Base-by-base conservation (phyloP, 2,797 vertebrate genomes). In the Synanceia verrucosa region DNA sequence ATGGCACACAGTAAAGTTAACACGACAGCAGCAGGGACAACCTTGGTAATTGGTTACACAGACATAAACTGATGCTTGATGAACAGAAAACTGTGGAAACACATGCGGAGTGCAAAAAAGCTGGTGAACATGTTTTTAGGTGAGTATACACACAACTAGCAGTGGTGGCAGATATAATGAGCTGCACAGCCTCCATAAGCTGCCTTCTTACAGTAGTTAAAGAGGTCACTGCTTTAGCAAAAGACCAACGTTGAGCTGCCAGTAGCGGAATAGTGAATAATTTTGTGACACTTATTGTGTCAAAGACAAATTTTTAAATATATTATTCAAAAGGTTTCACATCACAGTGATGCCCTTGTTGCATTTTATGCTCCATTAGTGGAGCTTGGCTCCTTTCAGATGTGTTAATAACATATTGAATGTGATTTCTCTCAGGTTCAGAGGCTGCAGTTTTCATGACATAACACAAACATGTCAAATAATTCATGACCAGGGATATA, bases 11-110 rank as follows among this genome's bases (percentile, higher is more conserved):
- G 56, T 23, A 44, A 76, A 72, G 65, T 65, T 76, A 37, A 48
- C 67, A 50, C 81, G 77, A 79, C 72, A 63, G 41, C 67, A 52
- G 62, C 24, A 21, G 51, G 69, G 73, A 43, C 46, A 31, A 51
- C 69, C 65, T 69, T 34, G 34, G 58, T 82, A 87, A 79, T 76
- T 81, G 77, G 67, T 52, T 79, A 46, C 70, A 81, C 51, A 64
- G 63, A 78, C 50, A 77, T 28, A 61, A 57, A 76, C 56, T 53
- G 44, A 60, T 33, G 44, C 60, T 65, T 28, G 43, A 52, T 59
- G 55, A 70, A 63, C 28, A 58, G 48, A 60, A 72, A 78, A 60
- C 64, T 60, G 64, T 64, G 43, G n/a, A 67, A 74, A 59, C 67
- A 76, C 36, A 44, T 34, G 63, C 44, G n/a, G n/a, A 7, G 31